phyloP scores from a whole-genome alignment of 2,888 invertebrate species.

The Dicranocentrus wangi region DNA sequence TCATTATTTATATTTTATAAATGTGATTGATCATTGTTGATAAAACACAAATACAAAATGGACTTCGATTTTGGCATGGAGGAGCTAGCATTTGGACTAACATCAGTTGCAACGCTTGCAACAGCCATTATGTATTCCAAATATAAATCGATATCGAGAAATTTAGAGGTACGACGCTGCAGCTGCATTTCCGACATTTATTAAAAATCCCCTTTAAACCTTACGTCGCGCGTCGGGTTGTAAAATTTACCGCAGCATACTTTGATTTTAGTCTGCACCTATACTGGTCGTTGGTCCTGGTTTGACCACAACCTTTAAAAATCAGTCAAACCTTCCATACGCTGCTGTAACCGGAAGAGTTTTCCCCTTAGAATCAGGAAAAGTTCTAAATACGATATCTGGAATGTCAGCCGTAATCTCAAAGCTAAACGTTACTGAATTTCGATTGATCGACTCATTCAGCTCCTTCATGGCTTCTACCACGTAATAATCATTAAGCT shows the following conservation, averaged over 20 bases:
- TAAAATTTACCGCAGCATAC: too few relatives aligned
- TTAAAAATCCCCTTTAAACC: slow-evolving; percentile 2
- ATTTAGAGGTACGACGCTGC: slow-evolving; percentile 14
- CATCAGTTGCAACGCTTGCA: slow-evolving; percentile 33
- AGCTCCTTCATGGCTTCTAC: background rate
- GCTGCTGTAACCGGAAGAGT: slow-evolving; percentile 53
- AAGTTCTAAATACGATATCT: slow-evolving; percentile 28
- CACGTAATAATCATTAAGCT: too few relatives aligned
- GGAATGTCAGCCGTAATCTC: slow-evolving; percentile 53
- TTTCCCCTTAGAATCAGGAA: slow-evolving; percentile 32
- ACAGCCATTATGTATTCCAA: slow-evolving; percentile 36
- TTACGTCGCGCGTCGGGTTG: too few relatives aligned
- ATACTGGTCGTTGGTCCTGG: slow-evolving; percentile 23
- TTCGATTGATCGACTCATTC: slow-evolving; percentile 31
- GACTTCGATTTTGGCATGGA: slow-evolving; percentile 42
- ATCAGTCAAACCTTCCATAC: slow-evolving; percentile 29
- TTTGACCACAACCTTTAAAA: slow-evolving; percentile 10
- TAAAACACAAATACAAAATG: too few relatives aligned
- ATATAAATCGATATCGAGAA: slow-evolving; percentile 29
- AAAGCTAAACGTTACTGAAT: slow-evolving; percentile 39
- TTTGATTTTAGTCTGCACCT: slow-evolving; percentile 52
- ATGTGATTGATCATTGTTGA: too few relatives aligned
- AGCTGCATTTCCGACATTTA: background rate
- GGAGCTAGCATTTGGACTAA: slow-evolving; percentile 39
- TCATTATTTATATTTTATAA: too few relatives aligned